phyloP scores from a whole-genome alignment of 1,140 invertebrate species.

The Belonocnema kinseyi region DNA sequence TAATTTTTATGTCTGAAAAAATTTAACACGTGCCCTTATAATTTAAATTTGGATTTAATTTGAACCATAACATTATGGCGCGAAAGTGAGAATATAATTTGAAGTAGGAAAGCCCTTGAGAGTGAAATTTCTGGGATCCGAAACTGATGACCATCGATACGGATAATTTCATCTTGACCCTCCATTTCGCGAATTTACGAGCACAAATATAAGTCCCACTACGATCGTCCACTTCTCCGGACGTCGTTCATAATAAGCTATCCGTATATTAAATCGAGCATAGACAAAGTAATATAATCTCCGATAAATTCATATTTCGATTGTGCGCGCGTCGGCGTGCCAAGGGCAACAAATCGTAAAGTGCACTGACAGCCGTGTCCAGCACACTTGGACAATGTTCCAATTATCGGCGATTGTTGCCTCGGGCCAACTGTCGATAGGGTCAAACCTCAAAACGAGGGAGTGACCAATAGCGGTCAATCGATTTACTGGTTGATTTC shows the following conservation, averaged over 20 bases:
- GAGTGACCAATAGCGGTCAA: slow-evolving; percentile 61
- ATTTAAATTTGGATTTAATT: no score
- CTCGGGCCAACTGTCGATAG: slow-evolving; percentile 69
- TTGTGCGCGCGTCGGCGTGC: slow-evolving; percentile 57
- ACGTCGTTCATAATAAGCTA: slow-evolving; percentile 43
- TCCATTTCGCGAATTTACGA: slow-evolving; percentile 61
- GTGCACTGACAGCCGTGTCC: slow-evolving; percentile 52
- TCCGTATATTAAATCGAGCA: slow-evolving; percentile 33
- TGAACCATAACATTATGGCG: no score
- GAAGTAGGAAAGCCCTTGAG: background rate
- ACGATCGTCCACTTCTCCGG: slow-evolving; percentile 20
- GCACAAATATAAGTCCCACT: slow-evolving; percentile 51
- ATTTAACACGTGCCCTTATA: no score
- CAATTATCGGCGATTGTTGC: slow-evolving; percentile 72
- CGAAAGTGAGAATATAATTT: no score
- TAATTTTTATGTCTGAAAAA: no score
- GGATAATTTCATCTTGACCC: slow-evolving; percentile 26
- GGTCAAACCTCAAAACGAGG: slow-evolving; percentile 46
- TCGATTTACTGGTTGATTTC: slow-evolving; percentile 55
- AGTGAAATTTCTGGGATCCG: background rate
- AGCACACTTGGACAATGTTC: slow-evolving; percentile 65
- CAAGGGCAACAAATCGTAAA: slow-evolving; percentile 74
- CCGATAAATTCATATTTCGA: slow-evolving; percentile 70
- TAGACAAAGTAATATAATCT: slow-evolving; percentile 60
- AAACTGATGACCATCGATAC: slow-evolving; percentile 16